Base-by-base conservation (phyloP, 2,888 invertebrate species). In the Acanthosepion pharaonis region DNA sequence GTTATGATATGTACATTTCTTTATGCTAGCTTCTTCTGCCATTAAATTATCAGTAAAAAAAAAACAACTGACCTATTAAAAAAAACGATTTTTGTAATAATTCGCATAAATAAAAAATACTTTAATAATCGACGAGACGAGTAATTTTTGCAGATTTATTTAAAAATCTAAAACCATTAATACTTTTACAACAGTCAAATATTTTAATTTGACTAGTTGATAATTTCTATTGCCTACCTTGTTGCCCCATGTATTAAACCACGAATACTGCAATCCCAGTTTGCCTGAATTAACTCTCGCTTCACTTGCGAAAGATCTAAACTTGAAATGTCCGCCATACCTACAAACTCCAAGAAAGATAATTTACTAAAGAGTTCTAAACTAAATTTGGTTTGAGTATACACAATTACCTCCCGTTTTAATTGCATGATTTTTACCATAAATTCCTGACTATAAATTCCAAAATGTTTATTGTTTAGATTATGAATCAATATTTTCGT, bases 241-340 rank as follows among this genome's bases (percentile, higher is more conserved):
- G 99, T 99, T 48, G 98, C 98, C 95, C 98, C 98, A 96, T 99
- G 98, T 95, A 98, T 97, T 94, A 99, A 98, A 78, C 99, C 98
- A 94, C 99, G 98, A 96, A 98, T 98, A 48, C 98, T 98, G 97
- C 99, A 99, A 97, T 99, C 98, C 59, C 97, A 97, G 95, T 98
- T 98, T 20, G 98, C 98, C 95, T 97, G 97, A 51, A 98, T 97
- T 95, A 98, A 97, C 96, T 98, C 98, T 64, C 97, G 97, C 97
- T 98, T 98, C 91, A 98, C 98, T 96, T 98, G 97, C 95, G 98
- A 98, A 95, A 98, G 97, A 97, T 98, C 98, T 95, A 96, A 96
- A 95, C 95, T 96, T 94, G 96, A 96, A 96, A 97, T 96, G 42
- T 97, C 97, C 96, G 96, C 96, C 97, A 97, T 97, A 53, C 92